Percentiles rank a stretch among this genome's conserved stretches.
phyloP scores from a whole-genome alignment of 2,113 vertebrate genomes.

The Carassius gibelio region DNA sequence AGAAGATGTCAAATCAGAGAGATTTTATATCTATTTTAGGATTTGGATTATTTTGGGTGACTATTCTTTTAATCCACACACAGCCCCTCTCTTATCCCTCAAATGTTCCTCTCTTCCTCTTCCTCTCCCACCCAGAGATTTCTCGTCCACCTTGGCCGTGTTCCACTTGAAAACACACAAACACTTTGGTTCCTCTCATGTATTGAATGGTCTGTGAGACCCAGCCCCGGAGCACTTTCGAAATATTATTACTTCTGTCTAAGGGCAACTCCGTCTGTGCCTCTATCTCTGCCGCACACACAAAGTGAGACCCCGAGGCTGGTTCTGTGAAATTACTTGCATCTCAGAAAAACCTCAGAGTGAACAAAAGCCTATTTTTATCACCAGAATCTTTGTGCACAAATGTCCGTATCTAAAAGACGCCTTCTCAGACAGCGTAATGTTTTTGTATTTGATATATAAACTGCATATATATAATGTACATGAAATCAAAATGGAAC shows the following conservation, averaged over 20 bases:
- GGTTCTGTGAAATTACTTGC: constrained; percentile 35
- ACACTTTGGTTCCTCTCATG: not conserved
- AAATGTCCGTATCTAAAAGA: not conserved
- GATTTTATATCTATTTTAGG: not conserved
- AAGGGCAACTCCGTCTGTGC: constrained; percentile 16
- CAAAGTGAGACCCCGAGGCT: constrained; percentile 9
- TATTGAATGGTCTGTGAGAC: constrained; percentile 29
- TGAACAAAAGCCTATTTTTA: constrained; percentile 30
- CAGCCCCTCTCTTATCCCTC: not conserved
- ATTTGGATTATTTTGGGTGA: not conserved
- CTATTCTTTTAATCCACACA: not conserved
- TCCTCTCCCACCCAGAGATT: not conserved
- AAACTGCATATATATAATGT: not conserved
- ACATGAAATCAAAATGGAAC: not conserved
- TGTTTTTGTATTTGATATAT: not conserved
- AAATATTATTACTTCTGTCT: constrained; percentile 42
- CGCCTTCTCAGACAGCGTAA: not conserved
- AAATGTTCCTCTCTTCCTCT: not conserved
- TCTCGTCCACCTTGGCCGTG: not conserved
- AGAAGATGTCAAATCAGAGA: not conserved
- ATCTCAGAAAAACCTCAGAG: constrained; percentile 25
- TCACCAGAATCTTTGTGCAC: not conserved
- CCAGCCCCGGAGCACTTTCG: constrained; percentile 4
- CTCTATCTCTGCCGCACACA: constrained; percentile 37
- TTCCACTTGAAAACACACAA: constrained; percentile 30